Evolutionary conservation across 2,797 vertebrate genomes (phyloP), one percentile per base, ranked within the genome.

Genomic region (Telmatherina bonti): DNA sequence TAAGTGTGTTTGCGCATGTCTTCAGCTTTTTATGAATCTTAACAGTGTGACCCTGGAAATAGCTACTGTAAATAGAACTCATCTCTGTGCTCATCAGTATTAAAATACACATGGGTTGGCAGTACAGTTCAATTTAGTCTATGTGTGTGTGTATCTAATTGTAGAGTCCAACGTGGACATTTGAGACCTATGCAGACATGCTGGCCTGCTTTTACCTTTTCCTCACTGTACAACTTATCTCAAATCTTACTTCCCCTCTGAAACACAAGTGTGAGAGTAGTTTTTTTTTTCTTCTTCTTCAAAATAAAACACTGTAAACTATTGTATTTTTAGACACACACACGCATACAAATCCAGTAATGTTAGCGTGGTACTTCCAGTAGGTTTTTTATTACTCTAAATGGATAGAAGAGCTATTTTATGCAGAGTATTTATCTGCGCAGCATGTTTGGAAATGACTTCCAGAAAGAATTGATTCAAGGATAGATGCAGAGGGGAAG

Each of bases 381-480:
- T 64, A 35, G 49, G 53, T 31, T 29, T 85, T 72, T 77, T 80
- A 72, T 90, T 81, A 74, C 85, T 76, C 78, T 78, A 84, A 88
- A 90, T 87, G 69, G 64, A 13, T 62, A 59, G 51, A 81, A 75
- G 74, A 79, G 73, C 76, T 66, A 67, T 87, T 64, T 70, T 72
- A 66, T 22, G 10, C 81, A 62, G 45, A 70, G 82, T 83, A 81
- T 91, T 89, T 90, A 82, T 75, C 87, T 55, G 64, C 51, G 63
- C 78, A 62, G 62, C 64, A 65, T 62, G 83, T 78, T 75, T 69
- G 84, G 87, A 88, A 90, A 91, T 78, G 78, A 86, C 83, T 79
- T 79, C 72, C 78, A 79, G 76, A 84, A 87, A 69, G 61, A 88
- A 87, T 88, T 88, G 89, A 91, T 86, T 88, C 67, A 59, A 75